Conservation (phyloP, 2,113 vertebrate species). For the Calypte anna region DNA sequence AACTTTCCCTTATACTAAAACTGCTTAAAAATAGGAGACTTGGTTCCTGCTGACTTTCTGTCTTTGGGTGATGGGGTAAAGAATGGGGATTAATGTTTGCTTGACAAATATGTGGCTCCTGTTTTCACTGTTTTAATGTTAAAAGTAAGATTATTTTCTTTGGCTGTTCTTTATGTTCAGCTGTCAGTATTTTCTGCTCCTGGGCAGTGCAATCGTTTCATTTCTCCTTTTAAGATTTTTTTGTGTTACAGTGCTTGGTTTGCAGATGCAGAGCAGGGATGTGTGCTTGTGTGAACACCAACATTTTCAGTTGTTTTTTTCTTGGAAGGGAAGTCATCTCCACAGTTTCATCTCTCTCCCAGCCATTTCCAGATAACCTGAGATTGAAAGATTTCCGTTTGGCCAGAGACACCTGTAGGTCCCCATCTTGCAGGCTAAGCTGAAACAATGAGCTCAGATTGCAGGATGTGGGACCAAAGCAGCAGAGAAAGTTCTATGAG, state of each 20-base stretch:
- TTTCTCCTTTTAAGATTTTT: neutral
- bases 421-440: neutral
- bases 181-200: neutral
- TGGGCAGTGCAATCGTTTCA: neutral
- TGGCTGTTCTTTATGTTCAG: neutral
- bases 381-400: neutral
- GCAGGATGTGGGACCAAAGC: neutral
- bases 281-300: neutral
- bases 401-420: neutral
- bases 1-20: neutral
- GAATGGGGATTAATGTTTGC: neutral
- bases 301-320: neutral
- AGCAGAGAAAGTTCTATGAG: neutral
- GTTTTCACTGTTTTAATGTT: neutral
- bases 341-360: neutral
- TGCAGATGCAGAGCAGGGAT: neutral
- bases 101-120: neutral
- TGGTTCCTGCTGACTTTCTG: neutral
- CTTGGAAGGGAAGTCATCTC: neutral
- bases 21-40: neutral
- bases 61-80: neutral
- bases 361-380: neutral
- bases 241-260: conserved; percentile 14
- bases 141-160: neutral
- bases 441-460: neutral